Evolutionary conservation across 2,113 vertebrate genomes (phyloP), one percentile per base, ranked within the genome.

Genomic region (Pedionomus torquatus): DNA sequence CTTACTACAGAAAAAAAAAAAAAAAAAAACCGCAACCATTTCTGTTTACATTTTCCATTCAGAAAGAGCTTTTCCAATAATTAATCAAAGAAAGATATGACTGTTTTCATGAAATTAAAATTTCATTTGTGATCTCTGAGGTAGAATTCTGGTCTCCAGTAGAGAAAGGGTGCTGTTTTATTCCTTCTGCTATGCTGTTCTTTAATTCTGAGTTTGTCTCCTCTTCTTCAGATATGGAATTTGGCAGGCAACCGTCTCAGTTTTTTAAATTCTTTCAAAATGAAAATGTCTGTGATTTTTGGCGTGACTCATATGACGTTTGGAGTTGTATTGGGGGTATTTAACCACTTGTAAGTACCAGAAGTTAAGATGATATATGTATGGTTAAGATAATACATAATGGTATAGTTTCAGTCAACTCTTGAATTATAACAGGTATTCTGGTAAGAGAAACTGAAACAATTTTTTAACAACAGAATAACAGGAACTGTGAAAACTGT

Each of bases 201-300:
- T 46, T 54, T 61, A 87, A 18, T 61, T 28, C n/a, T 60, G 71
- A 0, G 39, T 77, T 91, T 85, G 10, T 87, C 16, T 87, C 88
- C 76, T 55, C 39, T 58, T 85, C 39, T 89, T 70, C 61, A 99
- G 99, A 99, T 99, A 60, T 99, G 99, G 99, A 99, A 99, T 97
- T 97, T 99, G 96, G 99, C 99, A 58, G 97, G 97, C 66, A 99
- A 99, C 87, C 99, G 99, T 7, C 99, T 99, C 83, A 99, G 98
- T 55, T 99, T 99, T 95, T 97, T 99, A 30, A 99, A 99, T 97
- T 99, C 99, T 41, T 99, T 99, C 93, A 99, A 99, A 95, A 99
- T 99, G 99, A 99, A 99, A 97, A 99, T 99, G 99, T 99, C 99
- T 17, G 98, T 99, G 91, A 99, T 99, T 94, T 72, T 99, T 86